phyloP scores from a whole-genome alignment of 2,888 invertebrate species.

The Hybos culiciformis region DNA sequence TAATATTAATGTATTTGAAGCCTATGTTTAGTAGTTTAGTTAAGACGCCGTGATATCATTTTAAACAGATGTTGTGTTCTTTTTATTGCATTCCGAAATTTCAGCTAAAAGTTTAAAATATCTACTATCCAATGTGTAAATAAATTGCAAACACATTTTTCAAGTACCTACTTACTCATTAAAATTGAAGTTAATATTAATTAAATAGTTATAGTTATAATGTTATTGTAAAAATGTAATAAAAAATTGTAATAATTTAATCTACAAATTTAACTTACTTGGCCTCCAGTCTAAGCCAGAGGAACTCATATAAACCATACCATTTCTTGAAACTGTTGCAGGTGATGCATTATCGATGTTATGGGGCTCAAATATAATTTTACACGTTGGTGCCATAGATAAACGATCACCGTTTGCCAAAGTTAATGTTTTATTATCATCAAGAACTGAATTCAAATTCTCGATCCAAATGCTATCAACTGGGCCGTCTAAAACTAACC shows the following conservation, averaged over 20 bases:
- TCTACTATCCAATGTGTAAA: neutral
- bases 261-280: conserved; percentile 37
- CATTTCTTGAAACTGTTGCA: conserved; percentile 88
- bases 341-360: conserved; percentile 97
- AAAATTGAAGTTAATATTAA: too few relatives aligned
- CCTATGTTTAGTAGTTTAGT: too few relatives aligned
- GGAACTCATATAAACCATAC: conserved; percentile 95
- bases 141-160: neutral
- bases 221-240: too few relatives aligned
- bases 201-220: too few relatives aligned
- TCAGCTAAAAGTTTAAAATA: too few relatives aligned
- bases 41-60: too few relatives aligned
- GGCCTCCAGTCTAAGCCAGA: conserved; percentile 90
- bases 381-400: conserved; percentile 86
- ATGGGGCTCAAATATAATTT: conserved; percentile 93
- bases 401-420: conserved; percentile 90
- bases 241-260: neutral
- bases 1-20: too few relatives aligned
- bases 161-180: neutral
- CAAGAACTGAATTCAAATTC: conserved; percentile 90
- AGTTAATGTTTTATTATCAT: conserved; percentile 91
- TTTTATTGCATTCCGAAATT: too few relatives aligned
- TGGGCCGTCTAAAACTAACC: conserved; percentile 91
- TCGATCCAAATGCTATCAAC: conserved; percentile 98
- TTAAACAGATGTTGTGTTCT: too few relatives aligned